Percentiles rank a stretch among this genome's conserved stretches.
These are phyloP conservation scores for Neomicropteryx cornuta DNA, from an alignment of 1,140 invertebrate genomes.

Conservation along the genomic window DNA sequence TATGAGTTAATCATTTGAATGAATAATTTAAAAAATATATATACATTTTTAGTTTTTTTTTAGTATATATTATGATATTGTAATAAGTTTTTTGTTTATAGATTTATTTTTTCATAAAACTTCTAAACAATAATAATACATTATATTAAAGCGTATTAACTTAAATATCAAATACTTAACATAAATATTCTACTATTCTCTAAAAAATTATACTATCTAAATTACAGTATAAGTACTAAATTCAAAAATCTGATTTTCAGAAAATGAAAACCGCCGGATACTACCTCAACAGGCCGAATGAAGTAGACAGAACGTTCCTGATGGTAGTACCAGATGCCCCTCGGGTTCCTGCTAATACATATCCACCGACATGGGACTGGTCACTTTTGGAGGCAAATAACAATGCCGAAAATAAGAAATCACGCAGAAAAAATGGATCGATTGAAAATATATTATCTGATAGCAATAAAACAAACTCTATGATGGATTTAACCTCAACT, in stretches of 20 bases:
- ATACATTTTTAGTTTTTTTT: no score
- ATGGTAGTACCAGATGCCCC: constrained; percentile 67
- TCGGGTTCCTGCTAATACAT: constrained; percentile 52
- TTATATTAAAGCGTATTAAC: no score
- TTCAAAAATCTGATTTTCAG: constrained; percentile 40
- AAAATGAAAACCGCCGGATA: constrained; percentile 71
- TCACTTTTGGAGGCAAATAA: constrained; percentile 43
- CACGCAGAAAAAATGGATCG: constrained; percentile 28
- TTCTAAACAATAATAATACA: no score
- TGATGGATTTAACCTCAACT: constrained; percentile 3
- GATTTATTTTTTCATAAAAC: no score
- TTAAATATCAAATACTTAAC: no score
- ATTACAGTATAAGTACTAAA: background rate
- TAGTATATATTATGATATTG: no score
- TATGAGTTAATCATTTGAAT: no score
- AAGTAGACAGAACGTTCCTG: constrained; percentile 59
- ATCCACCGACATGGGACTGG: constrained; percentile 63
- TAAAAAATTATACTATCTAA: background rate
- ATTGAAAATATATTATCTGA: constrained; percentile 35
- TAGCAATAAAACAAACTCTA: constrained; percentile 19
- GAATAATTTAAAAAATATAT: no score
- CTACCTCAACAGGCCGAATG: constrained; percentile 61
- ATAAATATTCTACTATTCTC: no score
- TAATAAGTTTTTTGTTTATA: no score
- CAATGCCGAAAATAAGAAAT: constrained; percentile 31